Evolutionary conservation across 1,140 invertebrate genomes (phyloP), one percentile per base, ranked within the genome.

Genomic region (Potamilus streckersoni): DNA sequence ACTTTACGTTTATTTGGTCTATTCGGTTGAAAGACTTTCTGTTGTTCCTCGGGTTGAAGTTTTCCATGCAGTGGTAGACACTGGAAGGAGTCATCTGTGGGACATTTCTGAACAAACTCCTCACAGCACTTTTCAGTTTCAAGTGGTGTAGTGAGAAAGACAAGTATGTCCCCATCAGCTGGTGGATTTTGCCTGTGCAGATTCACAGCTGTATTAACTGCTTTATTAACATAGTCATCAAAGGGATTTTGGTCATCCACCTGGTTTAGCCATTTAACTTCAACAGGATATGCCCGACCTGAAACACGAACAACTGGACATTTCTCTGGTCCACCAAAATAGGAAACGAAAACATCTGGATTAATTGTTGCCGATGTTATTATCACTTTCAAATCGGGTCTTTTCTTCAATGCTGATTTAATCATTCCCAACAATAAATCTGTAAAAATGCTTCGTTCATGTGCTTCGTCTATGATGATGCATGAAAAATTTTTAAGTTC

Each of bases 241-340:
- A 82, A 80, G 0, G 76, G 63, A 3, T 76, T 96, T 91, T 98
- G 96, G 2, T 96, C 97, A 4, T 96, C 66, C 91, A 97, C 96
- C 12, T 96, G 97, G 84, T 98, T 64, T 73, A 81, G 20, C 81
- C 85, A 99, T 87, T 96, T 97, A 83, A 99, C 97, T 87, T 99
- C 96, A 0, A 99, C 94, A 13, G 94, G 94, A 88, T 93, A 95
- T 69, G 93, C 86, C 69, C 94, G 86, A 16, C 94, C 98, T 23
- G 98, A 97, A 84, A 99, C 99, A 73, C 95, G 92, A 88, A 99
- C 97, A 76, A 99, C 96, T 15, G 97, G 97, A 14, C 97, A 97
- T 85, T 97, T 94, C 38, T 76, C n/a, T 65, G 15, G 60, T 89
- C 98, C 98, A 89, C 98, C 98, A 90, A 99, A 99, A 74, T 88